Evolutionary conservation across 2,888 invertebrate species (phyloP), one percentile per base, ranked within the genome.

Genomic region (Agonum fuliginosum): DNA sequence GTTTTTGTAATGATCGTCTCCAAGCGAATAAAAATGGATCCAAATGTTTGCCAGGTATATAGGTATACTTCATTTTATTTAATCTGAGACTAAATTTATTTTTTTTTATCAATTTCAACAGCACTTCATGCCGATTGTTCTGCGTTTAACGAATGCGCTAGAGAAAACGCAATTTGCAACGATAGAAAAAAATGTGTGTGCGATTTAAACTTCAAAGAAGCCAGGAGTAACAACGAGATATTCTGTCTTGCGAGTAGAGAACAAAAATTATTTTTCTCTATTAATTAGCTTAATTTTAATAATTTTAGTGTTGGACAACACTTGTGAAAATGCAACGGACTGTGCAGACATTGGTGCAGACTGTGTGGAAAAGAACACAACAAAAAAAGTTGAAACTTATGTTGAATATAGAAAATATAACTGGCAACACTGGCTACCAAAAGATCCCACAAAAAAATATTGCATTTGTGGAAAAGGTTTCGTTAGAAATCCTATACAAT

Each of bases 11-110:
- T 10, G 20, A 58, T 20, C 24, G 20, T 22, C 12, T 58, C 10
- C n/a, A 22, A 10, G 19, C 58, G 4, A 58, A 58, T 22, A 22
- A 6, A 10, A 58, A 58, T 19, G 22, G 58, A 3, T 20, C 20
- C 14, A 58, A 58, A 58, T 58, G 58, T 58, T 22, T 58, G 12
- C 58, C 58, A 19, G 58, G 58, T 58, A 58, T 2, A n/a, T n/a
- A n/a, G n/a, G n/a, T n/a, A n/a, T 12, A 6, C n/a, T 12, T 14
- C 3, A 10, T 43, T 43, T n/a, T n/a, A 30, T 5, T 5, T 30
- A 5, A 8, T 30, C 3, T 3, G 30, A 30, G 30, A 30, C 3
- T 30, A 30, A 5, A 30, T 30, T 30, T 5, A 30, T 30, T 30
- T 30, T 30, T 30, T 8, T 30, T 30, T 30, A 8, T 30, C 6